Percentiles rank a stretch among this genome's conserved stretches.
Evolutionary conservation across 1,140 invertebrate species (phyloP).

Genomic region (Drosophila bocqueti): DNA sequence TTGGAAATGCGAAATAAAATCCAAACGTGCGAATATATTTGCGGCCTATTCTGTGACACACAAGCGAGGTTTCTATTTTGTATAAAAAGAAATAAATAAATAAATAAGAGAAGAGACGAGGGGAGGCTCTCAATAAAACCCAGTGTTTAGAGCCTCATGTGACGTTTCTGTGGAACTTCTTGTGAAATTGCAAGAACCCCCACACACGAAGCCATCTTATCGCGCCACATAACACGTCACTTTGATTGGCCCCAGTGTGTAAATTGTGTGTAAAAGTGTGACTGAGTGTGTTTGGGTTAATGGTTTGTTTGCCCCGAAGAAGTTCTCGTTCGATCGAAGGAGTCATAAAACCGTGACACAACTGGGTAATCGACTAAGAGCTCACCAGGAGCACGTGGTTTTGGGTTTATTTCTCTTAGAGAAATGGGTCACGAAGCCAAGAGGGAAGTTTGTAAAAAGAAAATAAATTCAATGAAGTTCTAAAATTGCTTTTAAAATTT

Average conservation of each 20-base stretch:
- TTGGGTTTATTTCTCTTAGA: not conserved
- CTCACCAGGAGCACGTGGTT: conserved; percentile 22
- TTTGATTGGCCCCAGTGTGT: conserved; percentile 19
- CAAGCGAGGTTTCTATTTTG: conserved; percentile 57
- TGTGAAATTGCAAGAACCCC: conserved; percentile 47
- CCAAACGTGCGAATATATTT: conserved; percentile 70
- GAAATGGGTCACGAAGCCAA: conserved; percentile 12
- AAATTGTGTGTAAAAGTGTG: conserved; percentile 18
- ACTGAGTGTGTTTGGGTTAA: conserved; percentile 23
- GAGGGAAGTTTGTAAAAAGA: not conserved
- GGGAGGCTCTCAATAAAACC: conserved; percentile 1
- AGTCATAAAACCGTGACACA: conserved; percentile 33
- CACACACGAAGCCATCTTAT: conserved; percentile 20
- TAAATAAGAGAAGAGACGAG: not conserved
- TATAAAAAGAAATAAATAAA: conserved; percentile 3
- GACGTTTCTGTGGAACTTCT: conserved; percentile 29
- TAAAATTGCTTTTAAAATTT: not conserved
- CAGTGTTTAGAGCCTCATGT: conserved; percentile 20
- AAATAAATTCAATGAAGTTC: not conserved
- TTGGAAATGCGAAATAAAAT: conserved; percentile 63
- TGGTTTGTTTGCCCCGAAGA: conserved; percentile 23
- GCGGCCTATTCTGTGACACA: conserved; percentile 61
- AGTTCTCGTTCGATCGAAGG: conserved; percentile 30
- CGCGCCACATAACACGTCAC: conserved; percentile 29
- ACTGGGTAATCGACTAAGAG: conserved; percentile 27